These are phyloP conservation scores for Benthosema pterotum DNA, from an alignment of 2,797 vertebrate species.

Conservation along the genomic window DNA sequence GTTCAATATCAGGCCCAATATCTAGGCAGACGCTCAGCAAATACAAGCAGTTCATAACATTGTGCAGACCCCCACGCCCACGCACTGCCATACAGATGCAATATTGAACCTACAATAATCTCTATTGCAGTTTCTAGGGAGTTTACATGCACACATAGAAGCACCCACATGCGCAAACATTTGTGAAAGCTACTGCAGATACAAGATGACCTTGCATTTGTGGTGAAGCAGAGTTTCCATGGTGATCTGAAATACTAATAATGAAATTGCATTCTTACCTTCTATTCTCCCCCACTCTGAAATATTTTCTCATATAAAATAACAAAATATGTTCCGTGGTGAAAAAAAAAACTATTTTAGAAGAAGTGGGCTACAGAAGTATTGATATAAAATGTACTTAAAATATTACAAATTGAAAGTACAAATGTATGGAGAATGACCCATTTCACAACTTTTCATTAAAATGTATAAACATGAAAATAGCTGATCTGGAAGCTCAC, in stretches of 20 bases:
- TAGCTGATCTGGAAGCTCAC: no score
- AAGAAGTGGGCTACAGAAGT: no score
- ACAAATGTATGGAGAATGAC: no score
- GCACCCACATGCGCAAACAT: neutral
- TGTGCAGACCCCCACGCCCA: conserved; percentile 7
- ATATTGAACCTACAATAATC: conserved; percentile 23
- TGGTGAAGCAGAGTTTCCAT: conserved; percentile 52
- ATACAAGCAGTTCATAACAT: conserved; percentile 13
- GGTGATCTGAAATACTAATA: conserved; percentile 55
- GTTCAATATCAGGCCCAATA: neutral
- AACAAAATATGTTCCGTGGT: conserved; percentile 21
- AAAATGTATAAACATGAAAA: no score
- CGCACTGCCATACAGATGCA: conserved; percentile 12
- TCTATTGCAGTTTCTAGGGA: conserved; percentile 7
- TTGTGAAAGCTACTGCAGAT: conserved; percentile 10
- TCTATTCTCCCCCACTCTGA: conserved; percentile 25
- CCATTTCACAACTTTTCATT: no score
- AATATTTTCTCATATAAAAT: conserved; percentile 18
- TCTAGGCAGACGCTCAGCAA: neutral
- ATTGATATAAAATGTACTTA: no score
- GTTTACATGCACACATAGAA: conserved; percentile 14
- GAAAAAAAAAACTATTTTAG: no score
- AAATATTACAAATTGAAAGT: no score
- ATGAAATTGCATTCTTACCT: conserved; percentile 31
- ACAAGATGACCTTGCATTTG: conserved; percentile 44